Conservation (phyloP, 35 echinoderm and acorn worm genomes). For the Heliocidaris erythrogramma region DNA sequence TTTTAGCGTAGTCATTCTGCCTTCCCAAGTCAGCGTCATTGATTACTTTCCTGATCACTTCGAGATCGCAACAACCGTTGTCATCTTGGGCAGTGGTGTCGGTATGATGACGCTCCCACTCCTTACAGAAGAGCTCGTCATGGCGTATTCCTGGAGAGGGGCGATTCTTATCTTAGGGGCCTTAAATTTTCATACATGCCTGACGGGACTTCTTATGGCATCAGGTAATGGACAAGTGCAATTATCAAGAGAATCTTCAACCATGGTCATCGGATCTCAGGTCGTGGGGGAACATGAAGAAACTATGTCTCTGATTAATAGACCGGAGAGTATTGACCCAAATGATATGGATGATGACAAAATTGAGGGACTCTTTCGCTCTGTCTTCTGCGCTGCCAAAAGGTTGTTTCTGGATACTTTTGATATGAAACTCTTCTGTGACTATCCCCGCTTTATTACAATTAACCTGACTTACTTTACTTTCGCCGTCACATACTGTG, state of each 20-base stretch:
- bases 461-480: background rate
- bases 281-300: background rate
- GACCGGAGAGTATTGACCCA: background rate
- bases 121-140: background rate
- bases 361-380: background rate
- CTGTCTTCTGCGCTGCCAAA: background rate
- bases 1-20: background rate
- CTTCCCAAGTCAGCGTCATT: background rate
- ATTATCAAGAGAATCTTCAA: background rate
- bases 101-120: slow-evolving; percentile 19
- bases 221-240: background rate
- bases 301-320: background rate
- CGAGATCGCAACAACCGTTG: background rate
- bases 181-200: background rate
- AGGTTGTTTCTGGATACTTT: background rate
- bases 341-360: background rate
- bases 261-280: background rate
- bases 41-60: slow-evolving; percentile 34
- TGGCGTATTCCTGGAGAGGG: background rate
- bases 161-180: slow-evolving; percentile 21
- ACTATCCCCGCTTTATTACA: background rate
- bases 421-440: background rate
- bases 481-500: background rate
- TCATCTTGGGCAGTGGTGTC: background rate
- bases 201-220: background rate